Evolutionary conservation across 1,140 invertebrate genomes (phyloP).

Genomic region (Aphelinus certus): DNA sequence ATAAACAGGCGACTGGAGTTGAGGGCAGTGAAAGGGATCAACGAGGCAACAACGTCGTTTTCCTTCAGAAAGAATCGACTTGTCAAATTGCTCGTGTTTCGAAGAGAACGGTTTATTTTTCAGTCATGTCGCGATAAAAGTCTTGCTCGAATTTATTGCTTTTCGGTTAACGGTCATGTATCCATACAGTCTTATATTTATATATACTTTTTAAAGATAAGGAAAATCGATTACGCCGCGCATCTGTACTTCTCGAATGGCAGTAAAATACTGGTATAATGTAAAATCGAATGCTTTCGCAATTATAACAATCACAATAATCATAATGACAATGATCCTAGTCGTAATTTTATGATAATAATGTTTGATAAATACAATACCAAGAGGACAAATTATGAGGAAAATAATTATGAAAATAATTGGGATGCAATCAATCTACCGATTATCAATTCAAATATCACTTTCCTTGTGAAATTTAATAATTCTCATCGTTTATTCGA

Average conservation of each 20-base stretch:
- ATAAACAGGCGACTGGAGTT: slow-evolving; percentile 6
- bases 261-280: neutral
- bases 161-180: slow-evolving; percentile 3
- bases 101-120: slow-evolving; percentile 6
- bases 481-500: neutral
- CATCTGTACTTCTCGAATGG: slow-evolving; percentile 14
- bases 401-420: slow-evolving; percentile 11
- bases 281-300: neutral
- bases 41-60: no score
- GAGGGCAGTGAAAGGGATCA: neutral
- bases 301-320: neutral
- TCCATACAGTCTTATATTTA: slow-evolving; percentile 14
- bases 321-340: slow-evolving; percentile 1
- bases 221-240: slow-evolving; percentile 13
- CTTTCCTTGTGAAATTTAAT: neutral
- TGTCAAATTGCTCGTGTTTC: slow-evolving; percentile 7
- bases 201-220: slow-evolving; percentile 14
- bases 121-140: neutral
- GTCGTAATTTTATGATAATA: neutral
- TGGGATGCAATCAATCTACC: no score
- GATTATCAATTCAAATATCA: neutral
- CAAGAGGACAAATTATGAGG: neutral
- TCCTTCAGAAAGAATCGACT: neutral
- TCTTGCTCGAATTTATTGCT: slow-evolving; percentile 17
- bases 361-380: slow-evolving; percentile 7